Evolutionary conservation across 2,888 invertebrate genomes (phyloP).

Genomic region (Allolobophora icterica): DNA sequence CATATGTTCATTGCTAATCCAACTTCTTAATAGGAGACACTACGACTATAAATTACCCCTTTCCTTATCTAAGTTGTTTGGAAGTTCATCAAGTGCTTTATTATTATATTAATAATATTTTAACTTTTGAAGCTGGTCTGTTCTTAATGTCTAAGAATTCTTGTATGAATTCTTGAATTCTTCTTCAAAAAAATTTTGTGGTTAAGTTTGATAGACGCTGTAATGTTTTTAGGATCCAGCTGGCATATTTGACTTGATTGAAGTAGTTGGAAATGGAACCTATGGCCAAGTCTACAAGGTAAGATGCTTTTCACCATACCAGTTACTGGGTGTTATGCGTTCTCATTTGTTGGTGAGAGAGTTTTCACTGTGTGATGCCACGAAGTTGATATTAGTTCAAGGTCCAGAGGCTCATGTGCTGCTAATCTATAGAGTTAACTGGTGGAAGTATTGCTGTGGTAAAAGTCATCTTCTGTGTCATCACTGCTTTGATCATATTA

Average conservation of each 20-base stretch:
- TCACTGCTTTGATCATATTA: neutral
- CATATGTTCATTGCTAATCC: no score
- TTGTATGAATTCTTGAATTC: no score
- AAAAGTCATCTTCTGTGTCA: neutral
- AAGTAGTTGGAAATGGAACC: slow-evolving; percentile 99
- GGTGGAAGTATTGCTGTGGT: no score
- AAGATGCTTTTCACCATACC: slow-evolving; percentile 47
- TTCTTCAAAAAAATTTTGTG: no score
- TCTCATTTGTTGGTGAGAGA: neutral
- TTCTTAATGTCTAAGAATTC: no score
- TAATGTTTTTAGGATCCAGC: slow-evolving; percentile 86
- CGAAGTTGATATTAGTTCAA: neutral
- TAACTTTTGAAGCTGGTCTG: no score
- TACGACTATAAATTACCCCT: no score
- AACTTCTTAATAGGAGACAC: no score
- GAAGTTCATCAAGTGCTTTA: no score
- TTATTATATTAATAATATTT: no score
- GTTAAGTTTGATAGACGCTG: neutral
- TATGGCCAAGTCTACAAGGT: slow-evolving; percentile 99
- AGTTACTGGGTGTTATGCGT: neutral
- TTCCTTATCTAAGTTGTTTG: no score
- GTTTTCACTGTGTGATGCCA: neutral
- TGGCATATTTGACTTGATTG: slow-evolving; percentile 98
- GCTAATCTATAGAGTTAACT: no score
- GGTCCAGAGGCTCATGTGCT: neutral